These are phyloP conservation scores for Brenthis daphne DNA, from an alignment of 2,888 invertebrate species.

Conservation along the genomic window DNA sequence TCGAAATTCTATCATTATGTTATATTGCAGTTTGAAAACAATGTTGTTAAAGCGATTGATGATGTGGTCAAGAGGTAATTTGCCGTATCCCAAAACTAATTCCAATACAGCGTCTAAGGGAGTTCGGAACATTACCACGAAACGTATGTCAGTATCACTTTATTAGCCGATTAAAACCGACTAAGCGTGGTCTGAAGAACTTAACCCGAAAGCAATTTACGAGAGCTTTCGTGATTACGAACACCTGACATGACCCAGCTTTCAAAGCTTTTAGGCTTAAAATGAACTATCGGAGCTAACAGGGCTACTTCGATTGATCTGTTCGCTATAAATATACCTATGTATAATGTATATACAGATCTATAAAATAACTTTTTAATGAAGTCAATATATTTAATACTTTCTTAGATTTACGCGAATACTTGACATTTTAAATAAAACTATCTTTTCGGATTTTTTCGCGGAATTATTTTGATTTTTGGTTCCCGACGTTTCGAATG, in stretches of 20 bases:
- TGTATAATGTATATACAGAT: no score
- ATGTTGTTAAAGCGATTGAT: not conserved
- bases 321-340: not conserved
- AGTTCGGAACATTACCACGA: not conserved
- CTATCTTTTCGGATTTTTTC: no score
- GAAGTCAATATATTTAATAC: no score
- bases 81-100: slow-evolving; percentile 4
- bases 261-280: slow-evolving; percentile 27
- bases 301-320: slow-evolving; percentile 1
- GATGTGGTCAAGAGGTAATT: slow-evolving; percentile 6
- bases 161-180: slow-evolving; percentile 6
- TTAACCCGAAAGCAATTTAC: slow-evolving; percentile 33
- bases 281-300: slow-evolving; percentile 19
- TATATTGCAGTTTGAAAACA: not conserved
- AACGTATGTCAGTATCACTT: slow-evolving; percentile 5
- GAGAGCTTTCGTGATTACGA: slow-evolving; percentile 35
- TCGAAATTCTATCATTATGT: no score
- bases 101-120: not conserved
- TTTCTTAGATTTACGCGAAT: no score
- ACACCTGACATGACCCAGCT: slow-evolving; percentile 34
- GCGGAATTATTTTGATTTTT: no score
- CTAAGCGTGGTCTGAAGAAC: slow-evolving; percentile 12
- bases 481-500: no score
- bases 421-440: no score
- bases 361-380: no score